Evolutionary conservation across 2,888 invertebrate species (phyloP).

Genomic region (Acrobasis suavella): DNA sequence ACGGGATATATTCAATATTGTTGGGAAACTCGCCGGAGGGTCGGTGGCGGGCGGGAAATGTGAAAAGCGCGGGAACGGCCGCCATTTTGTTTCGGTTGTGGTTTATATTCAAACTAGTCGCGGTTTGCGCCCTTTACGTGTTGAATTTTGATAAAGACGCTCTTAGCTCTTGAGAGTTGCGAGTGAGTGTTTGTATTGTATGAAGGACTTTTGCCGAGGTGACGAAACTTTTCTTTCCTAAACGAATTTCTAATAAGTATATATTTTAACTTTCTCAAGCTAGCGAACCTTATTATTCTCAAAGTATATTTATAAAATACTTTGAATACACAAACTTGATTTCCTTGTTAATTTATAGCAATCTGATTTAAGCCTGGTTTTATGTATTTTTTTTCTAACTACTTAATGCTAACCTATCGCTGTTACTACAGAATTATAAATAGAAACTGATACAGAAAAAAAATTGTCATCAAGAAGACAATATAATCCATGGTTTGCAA

Average conservation of each 20-base stretch:
- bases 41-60: slow-evolving; percentile 51
- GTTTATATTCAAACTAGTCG: slow-evolving; percentile 26
- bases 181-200: not conserved
- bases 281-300: not conserved
- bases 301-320: too few relatives aligned
- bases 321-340: too few relatives aligned
- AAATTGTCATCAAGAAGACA: too few relatives aligned
- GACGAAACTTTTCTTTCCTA: not conserved
- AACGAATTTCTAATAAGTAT: not conserved
- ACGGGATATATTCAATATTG: slow-evolving; percentile 10
- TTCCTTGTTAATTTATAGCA: too few relatives aligned
- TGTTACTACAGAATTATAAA: too few relatives aligned
- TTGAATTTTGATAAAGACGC: slow-evolving; percentile 33
- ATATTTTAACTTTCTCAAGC: not conserved
- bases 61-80: slow-evolving; percentile 45
- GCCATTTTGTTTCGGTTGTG: slow-evolving; percentile 42
- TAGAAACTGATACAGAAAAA: too few relatives aligned
- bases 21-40: slow-evolving; percentile 7
- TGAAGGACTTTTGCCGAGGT: not conserved
- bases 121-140: slow-evolving; percentile 39
- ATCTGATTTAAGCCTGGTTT: too few relatives aligned
- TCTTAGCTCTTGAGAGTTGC: not conserved
- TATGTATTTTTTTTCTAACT: too few relatives aligned
- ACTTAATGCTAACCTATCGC: too few relatives aligned
- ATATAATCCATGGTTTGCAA: too few relatives aligned